Evolutionary conservation across 1,140 invertebrate species (phyloP).

Genomic region (Macrobrachium nipponense): DNA sequence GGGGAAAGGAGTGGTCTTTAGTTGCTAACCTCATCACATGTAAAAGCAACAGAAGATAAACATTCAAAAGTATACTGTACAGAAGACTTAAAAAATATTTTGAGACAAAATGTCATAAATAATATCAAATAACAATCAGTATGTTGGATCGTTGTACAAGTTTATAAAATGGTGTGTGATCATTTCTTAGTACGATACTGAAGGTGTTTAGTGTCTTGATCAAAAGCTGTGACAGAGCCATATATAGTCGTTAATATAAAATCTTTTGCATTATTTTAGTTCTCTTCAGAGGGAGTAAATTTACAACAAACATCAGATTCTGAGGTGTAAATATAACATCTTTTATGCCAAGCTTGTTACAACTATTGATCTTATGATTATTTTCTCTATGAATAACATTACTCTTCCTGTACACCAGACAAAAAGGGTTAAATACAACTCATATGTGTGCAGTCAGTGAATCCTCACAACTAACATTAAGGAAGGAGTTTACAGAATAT

Average conservation of each 20-base stretch:
- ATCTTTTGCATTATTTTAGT: not conserved
- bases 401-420: slow-evolving; percentile 38
- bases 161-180: slow-evolving; percentile 18
- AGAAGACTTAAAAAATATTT: slow-evolving; percentile 17
- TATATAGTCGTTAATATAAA: not conserved
- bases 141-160: slow-evolving; percentile 38
- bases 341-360: slow-evolving; percentile 14
- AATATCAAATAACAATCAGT: slow-evolving; percentile 16
- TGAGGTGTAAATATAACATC: not conserved
- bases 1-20: not conserved
- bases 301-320: not conserved
- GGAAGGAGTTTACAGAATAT: slow-evolving; percentile 21
- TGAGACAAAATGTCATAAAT: slow-evolving; percentile 15
- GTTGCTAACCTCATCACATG: slow-evolving; percentile 33
- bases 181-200: slow-evolving; percentile 13
- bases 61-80: slow-evolving; percentile 19
- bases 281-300: not conserved
- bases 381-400: slow-evolving; percentile 9
- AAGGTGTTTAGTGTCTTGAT: slow-evolving; percentile 9
- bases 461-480: slow-evolving; percentile 38
- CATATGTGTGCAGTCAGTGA: slow-evolving; percentile 36
- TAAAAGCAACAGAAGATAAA: slow-evolving; percentile 11
- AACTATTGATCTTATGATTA: slow-evolving; percentile 25
- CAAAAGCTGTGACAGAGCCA: slow-evolving; percentile 27
- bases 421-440: slow-evolving; percentile 32